Percentiles rank a stretch among this genome's conserved stretches.
These are phyloP conservation scores for Caenorhabditis brenneri DNA, from an alignment of 1,140 invertebrate genomes.

Conservation along the genomic window DNA sequence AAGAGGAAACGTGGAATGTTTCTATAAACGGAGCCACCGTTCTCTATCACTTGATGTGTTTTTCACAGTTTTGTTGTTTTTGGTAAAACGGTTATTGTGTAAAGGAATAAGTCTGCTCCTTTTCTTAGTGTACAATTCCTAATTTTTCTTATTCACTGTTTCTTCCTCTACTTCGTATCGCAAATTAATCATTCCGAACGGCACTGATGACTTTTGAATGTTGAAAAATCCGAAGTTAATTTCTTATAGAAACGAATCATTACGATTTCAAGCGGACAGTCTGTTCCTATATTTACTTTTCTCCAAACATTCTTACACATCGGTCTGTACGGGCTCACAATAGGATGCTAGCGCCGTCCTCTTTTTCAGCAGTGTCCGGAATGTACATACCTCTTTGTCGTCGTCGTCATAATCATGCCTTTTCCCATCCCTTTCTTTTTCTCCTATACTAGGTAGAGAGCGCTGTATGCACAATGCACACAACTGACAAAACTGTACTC, in stretches of 20 bases:
- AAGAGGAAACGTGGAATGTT: background rate
- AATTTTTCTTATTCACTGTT: no score
- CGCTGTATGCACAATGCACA: slow-evolving; percentile 41
- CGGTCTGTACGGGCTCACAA: slow-evolving; percentile 1
- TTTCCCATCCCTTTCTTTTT: slow-evolving; percentile 32
- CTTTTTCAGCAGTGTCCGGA: background rate
- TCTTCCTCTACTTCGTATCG: no score
- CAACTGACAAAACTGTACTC: slow-evolving; percentile 42
- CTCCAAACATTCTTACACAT: no score
- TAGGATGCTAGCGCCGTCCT: background rate
- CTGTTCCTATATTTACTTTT: no score
- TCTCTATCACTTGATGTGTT: background rate
- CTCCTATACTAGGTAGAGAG: background rate
- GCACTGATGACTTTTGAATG: no score
- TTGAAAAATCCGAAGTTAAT: no score
- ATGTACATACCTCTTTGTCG: slow-evolving; percentile 1
- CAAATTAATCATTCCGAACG: no score
- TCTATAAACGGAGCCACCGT: background rate
- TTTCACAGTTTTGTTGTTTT: background rate
- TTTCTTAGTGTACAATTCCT: no score
- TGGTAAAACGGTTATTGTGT: no score
- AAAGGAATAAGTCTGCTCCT: no score
- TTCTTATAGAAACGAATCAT: no score
- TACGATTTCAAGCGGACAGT: no score
- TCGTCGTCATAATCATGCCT: background rate